These are phyloP conservation scores for Siphamia tubifer DNA, from an alignment of 2,113 vertebrate species.

Conservation along the genomic window DNA sequence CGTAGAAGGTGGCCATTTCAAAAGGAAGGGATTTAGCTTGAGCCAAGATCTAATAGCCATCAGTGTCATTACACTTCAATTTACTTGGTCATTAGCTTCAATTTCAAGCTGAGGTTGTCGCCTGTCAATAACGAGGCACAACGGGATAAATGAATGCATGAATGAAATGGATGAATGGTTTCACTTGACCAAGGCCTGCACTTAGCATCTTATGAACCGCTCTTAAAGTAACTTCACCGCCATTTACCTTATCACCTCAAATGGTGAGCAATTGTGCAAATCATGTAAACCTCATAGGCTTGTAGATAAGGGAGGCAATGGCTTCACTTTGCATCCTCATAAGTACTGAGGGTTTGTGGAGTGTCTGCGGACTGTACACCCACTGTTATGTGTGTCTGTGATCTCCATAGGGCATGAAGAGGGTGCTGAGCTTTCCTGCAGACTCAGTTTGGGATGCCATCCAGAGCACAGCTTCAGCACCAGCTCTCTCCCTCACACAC, in stretches of 20 bases:
- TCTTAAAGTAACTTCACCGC: constrained; percentile 1
- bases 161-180: no score
- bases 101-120: no score
- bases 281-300: constrained; percentile 3
- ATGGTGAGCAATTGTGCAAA: constrained; percentile 2
- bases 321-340: background rate
- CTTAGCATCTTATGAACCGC: constrained; percentile 20
- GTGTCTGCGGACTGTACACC: background rate
- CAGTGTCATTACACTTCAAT: no score
- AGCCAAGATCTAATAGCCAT: no score
- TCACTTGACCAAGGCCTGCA: constrained; percentile 13
- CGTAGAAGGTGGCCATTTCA: no score
- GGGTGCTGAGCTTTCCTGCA: constrained; percentile 38
- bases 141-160: constrained; percentile 16
- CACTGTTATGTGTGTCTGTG: constrained; percentile 23
- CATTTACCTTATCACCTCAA: constrained; percentile 35
- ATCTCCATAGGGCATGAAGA: constrained; percentile 20
- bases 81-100: no score
- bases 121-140: constrained; percentile 27
- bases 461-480: constrained; percentile 54
- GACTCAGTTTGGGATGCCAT: constrained; percentile 39
- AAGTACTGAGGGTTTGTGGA: background rate
- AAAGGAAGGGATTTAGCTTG: no score
- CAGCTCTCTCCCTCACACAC: constrained; percentile 15
- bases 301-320: background rate